Evolutionary conservation across 2,888 invertebrate species (phyloP).

Genomic region (Leucoptera coffeella): DNA sequence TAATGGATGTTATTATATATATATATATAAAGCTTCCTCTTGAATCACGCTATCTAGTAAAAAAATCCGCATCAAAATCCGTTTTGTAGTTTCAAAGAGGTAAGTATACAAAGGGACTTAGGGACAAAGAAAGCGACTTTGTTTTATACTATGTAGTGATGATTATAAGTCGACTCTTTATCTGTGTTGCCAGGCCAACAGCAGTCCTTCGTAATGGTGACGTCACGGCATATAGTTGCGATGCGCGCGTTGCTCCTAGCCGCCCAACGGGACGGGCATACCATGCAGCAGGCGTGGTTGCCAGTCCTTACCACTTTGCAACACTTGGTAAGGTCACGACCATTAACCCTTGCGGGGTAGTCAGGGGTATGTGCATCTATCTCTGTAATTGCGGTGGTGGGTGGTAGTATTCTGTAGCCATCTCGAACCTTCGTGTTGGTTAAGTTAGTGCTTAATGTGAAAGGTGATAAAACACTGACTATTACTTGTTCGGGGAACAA

Average conservation of each 20-base stretch:
- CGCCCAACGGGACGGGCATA: constrained; percentile 87
- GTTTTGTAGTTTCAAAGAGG: no score
- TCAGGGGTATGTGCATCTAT: no score
- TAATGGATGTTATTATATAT: no score
- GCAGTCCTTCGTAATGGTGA: constrained; percentile 86
- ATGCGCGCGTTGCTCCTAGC: constrained; percentile 87
- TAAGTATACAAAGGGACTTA: no score
- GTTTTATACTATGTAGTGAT: no score
- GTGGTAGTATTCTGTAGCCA: not conserved
- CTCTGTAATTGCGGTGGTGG: not conserved
- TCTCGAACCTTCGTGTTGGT: not conserved
- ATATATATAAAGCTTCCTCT: no score
- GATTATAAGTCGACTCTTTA: no score
- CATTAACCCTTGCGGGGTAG: not conserved
- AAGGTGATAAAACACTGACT: no score
- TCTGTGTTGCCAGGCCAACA: constrained; percentile 63
- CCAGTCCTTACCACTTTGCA: constrained; percentile 92
- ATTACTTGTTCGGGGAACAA: no score
- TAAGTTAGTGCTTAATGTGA: not conserved
- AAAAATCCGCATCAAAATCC: no score
- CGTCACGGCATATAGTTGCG: constrained; percentile 94
- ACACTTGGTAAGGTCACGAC: constrained; percentile 55
- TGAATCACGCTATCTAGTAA: no score
- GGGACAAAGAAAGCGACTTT: no score
- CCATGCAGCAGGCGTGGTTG: constrained; percentile 92